Evolutionary conservation across 1,140 invertebrate species (phyloP).

Genomic region (Aricia agestis): DNA sequence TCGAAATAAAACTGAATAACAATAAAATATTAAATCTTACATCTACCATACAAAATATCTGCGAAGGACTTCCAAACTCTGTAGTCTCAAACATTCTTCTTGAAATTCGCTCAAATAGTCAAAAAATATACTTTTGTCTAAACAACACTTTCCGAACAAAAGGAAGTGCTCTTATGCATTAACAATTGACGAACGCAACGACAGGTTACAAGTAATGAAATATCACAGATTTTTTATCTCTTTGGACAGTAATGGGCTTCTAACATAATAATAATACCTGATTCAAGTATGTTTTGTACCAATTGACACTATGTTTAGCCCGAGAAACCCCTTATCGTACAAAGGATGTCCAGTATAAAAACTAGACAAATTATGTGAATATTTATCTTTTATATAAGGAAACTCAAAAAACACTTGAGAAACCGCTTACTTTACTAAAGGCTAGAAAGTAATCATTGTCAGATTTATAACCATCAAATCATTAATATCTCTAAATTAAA

Average conservation of each 20-base stretch:
- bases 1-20: constrained; percentile 74
- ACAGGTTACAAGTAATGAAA: constrained; percentile 74
- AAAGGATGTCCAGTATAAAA: constrained; percentile 63
- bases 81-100: constrained; percentile 65
- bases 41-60: constrained; percentile 72
- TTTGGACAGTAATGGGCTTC: constrained; percentile 75
- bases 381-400: constrained; percentile 51
- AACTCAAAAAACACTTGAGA: constrained; percentile 60
- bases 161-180: constrained; percentile 71
- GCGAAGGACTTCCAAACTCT: constrained; percentile 68
- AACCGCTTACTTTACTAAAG: constrained; percentile 64
- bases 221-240: constrained; percentile 76
- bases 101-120: constrained; percentile 72
- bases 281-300: constrained; percentile 59
- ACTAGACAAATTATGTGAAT: constrained; percentile 60
- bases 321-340: constrained; percentile 67
- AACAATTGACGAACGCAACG: constrained; percentile 77
- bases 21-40: constrained; percentile 74
- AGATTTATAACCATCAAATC: constrained; percentile 58
- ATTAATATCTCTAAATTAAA: constrained; percentile 67
- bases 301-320: constrained; percentile 54
- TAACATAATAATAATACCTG: constrained; percentile 46
- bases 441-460: constrained; percentile 60
- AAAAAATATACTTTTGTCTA: constrained; percentile 75
- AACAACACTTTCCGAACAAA: constrained; percentile 53